These are phyloP conservation scores for Elephantulus edwardii DNA, from an alignment of 2,113 vertebrate genomes.

Conservation along the genomic window DNA sequence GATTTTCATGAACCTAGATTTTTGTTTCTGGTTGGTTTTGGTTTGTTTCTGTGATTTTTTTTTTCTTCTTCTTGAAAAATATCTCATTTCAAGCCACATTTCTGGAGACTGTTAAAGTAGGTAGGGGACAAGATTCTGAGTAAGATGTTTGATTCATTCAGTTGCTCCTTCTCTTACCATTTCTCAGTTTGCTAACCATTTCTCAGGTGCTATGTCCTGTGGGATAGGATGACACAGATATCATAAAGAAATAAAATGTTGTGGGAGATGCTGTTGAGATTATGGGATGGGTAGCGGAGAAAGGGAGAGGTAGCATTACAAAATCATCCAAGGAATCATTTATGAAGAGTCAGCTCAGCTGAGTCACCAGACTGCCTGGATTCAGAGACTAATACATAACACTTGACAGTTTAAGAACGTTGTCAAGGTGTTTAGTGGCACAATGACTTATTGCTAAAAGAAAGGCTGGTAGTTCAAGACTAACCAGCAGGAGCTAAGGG, in stretches of 20 bases:
- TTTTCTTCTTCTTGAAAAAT: background rate
- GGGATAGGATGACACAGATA: background rate
- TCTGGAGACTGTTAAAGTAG: background rate
- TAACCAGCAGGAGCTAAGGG: background rate
- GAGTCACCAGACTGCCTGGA: background rate
- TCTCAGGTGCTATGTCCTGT: too few species aligned
- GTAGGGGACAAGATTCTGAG: background rate
- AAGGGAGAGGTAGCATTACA: background rate
- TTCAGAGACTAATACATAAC: background rate
- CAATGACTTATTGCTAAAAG: background rate
- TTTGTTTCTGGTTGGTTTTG: background rate
- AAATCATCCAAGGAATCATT: background rate
- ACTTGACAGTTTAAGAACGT: background rate
- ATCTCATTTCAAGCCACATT: background rate
- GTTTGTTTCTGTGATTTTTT: too few species aligned
- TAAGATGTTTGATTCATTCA: background rate
- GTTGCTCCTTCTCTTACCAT: constrained; percentile 1
- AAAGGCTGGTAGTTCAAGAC: background rate
- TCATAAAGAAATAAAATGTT: background rate
- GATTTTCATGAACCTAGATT: background rate
- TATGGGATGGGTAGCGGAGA: background rate
- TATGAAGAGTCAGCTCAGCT: background rate
- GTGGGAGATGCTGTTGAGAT: background rate
- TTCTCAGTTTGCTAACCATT: background rate
- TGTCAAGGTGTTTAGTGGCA: background rate